Conservation (phyloP, 2,888 invertebrate genomes). For the Lottia scabra region DNA sequence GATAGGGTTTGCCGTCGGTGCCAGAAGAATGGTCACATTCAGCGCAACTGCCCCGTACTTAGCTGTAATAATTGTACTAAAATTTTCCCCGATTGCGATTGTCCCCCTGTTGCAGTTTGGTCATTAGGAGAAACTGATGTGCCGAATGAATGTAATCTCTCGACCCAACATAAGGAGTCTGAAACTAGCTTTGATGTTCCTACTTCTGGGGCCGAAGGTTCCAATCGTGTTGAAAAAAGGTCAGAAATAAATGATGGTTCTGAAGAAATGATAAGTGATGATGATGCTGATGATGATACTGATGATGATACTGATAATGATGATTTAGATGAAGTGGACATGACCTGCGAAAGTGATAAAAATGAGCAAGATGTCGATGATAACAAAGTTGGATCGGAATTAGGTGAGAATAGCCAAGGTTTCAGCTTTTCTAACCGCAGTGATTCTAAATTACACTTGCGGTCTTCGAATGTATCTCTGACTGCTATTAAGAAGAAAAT, state of each 20-base stretch:
- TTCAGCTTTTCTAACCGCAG: no score
- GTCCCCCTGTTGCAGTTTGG: background rate
- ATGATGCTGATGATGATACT: background rate
- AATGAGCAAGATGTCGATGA: background rate
- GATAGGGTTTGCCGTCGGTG: background rate
- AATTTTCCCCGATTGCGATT: background rate
- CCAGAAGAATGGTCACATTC: background rate
- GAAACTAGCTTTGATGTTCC: background rate
- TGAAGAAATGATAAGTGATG: background rate
- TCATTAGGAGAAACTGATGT: background rate
- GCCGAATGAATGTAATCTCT: background rate
- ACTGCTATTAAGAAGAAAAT: no score
- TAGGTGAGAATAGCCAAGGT: background rate
- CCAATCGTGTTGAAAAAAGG: background rate
- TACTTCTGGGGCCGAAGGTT: background rate
- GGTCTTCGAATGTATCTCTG: no score
- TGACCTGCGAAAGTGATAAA: no score
- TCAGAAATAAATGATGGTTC: background rate
- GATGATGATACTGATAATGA: background rate
- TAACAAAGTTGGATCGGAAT: background rate
- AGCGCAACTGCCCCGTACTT: background rate
- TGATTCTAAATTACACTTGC: no score
- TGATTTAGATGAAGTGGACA: background rate
- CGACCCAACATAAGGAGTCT: background rate
- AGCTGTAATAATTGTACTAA: background rate